Conservation (phyloP, 2,888 invertebrate species). For the Orthosia incerta region DNA sequence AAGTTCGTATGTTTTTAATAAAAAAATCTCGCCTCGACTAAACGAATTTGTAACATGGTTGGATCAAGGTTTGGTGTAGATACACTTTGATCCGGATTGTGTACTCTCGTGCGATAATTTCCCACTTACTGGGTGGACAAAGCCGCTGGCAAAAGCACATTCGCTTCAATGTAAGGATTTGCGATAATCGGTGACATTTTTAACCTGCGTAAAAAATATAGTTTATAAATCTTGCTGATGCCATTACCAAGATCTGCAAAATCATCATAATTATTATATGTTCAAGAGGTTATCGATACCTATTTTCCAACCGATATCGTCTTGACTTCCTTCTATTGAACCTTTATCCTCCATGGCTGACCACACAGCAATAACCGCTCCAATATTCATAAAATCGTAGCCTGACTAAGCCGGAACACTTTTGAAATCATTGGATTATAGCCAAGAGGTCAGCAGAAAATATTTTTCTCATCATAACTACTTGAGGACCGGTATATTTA, state of each 20-base stretch:
- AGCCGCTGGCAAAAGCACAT: no score
- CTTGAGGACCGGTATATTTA: slow-evolving; percentile 15
- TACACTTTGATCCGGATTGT: no score
- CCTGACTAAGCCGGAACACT: slow-evolving; percentile 43
- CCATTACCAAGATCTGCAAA: neutral
- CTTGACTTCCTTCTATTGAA: slow-evolving; percentile 1
- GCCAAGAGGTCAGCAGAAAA: slow-evolving; percentile 43
- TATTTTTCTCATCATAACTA: neutral
- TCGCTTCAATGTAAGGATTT: no score
- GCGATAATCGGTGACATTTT: no score
- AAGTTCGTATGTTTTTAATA: no score
- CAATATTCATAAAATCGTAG: slow-evolving; percentile 53
- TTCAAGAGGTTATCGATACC: neutral
- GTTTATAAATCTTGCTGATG: no score
- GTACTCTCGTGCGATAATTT: no score
- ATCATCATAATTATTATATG: neutral
- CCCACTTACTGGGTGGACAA: no score
- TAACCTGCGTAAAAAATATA: no score
- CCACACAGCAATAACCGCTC: slow-evolving; percentile 40
- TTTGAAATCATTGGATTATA: slow-evolving; percentile 32
- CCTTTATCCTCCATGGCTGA: slow-evolving; percentile 24
- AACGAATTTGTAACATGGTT: no score
- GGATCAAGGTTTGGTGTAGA: no score
- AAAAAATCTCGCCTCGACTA: no score
- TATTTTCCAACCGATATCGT: slow-evolving; percentile 14